A percentile compares a stretch with the other conserved stretches of the same genome.
phyloP scores from a whole-genome alignment of 2,797 vertebrate genomes.

The Chelonia mydas region DNA sequence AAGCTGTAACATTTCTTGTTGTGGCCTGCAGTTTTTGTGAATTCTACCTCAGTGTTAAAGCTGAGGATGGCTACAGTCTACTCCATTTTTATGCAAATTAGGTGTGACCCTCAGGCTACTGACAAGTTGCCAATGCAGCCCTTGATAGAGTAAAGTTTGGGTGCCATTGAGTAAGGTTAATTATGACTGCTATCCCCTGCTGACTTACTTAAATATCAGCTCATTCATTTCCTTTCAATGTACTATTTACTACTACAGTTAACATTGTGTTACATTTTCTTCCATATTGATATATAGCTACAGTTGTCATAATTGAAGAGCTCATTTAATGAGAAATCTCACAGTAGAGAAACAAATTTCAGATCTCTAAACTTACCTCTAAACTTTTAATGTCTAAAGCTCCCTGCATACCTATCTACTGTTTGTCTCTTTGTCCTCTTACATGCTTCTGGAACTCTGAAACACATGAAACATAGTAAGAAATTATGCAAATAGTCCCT shows the following conservation, averaged over 20 bases:
- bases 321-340: not conserved
- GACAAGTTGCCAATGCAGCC: not conserved
- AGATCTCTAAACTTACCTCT: not conserved
- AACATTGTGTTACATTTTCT: not conserved
- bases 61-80: not conserved
- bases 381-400: not conserved
- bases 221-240: not conserved
- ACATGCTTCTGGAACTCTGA: not conserved
- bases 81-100: not conserved
- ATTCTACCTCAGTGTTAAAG: not conserved
- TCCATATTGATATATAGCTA: not conserved
- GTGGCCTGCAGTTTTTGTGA: fast-evolving
- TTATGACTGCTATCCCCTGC: not conserved
- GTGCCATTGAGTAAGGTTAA: not conserved
- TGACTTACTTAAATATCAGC: not conserved
- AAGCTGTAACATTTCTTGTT: not conserved
- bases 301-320: not conserved
- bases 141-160: not conserved
- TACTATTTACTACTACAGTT: not conserved
- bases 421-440: not conserved
- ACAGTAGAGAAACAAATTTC: not conserved
- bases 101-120: not conserved
- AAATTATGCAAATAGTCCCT: not conserved
- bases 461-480: not conserved
- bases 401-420: not conserved